phyloP scores from a whole-genome alignment of 1,140 invertebrate genomes.

The Drosophila eugracilis region DNA sequence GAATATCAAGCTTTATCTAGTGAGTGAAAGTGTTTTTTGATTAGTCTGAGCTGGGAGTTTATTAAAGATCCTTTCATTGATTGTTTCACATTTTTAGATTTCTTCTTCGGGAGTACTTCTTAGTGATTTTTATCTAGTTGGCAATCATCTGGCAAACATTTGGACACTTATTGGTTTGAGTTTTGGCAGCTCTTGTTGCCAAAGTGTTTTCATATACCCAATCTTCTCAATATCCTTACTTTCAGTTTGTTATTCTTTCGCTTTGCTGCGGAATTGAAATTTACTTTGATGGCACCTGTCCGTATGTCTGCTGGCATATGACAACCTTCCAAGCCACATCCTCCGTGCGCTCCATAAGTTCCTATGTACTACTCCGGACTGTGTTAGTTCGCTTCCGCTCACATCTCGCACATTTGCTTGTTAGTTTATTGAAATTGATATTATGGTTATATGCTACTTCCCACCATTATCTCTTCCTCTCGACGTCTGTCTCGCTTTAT shows the following conservation, averaged over 20 bases:
- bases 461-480: conserved; percentile 24
- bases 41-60: no score
- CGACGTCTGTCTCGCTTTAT: conserved; percentile 15
- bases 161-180: conserved; percentile 5
- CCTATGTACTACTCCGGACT: conserved; percentile 32
- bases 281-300: conserved; percentile 60
- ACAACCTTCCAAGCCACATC: conserved; percentile 32
- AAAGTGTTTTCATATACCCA: conserved; percentile 17
- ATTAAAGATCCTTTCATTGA: no score
- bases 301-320: conserved; percentile 40
- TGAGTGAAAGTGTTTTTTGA: no score
- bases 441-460: conserved; percentile 60
- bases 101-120: not conserved
- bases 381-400: conserved; percentile 29
- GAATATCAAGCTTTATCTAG: no score
- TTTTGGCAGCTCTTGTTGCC: conserved; percentile 14
- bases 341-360: conserved; percentile 47
- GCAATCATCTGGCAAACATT: conserved; percentile 15
- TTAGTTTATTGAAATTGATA: conserved; percentile 83
- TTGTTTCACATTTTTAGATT: not conserved
- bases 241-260: conserved; percentile 6
- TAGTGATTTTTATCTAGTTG: not conserved
- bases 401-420: conserved; percentile 65
- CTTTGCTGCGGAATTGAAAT: conserved; percentile 53
- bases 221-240: conserved; percentile 16